Evolutionary conservation across 2,888 invertebrate species (phyloP), one percentile per base, ranked within the genome.

Genomic region (Harpalus rufipes): DNA sequence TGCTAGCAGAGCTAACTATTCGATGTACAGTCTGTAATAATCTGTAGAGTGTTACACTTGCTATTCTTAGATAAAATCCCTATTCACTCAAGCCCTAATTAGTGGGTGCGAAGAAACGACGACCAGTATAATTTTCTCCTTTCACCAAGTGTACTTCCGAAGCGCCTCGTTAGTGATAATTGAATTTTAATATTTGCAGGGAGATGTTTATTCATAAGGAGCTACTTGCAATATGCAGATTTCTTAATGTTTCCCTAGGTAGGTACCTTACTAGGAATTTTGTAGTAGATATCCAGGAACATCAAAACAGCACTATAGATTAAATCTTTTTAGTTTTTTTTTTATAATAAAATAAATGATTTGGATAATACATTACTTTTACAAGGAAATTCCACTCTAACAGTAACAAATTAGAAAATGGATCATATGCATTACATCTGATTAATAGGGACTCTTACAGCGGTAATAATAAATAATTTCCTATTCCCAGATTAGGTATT

Each of bases 1-100:
- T 79, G 79, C 61, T 59, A 8, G 61, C 59, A 7, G 25, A 58
- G n/a, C 21, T 76, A 76, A 76, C 44, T 21, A 44, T 44, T 44
- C 58, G 58, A 12, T 78, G 7, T 18, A 12, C 16, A 3, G 25
- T 32, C 12, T 18, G 25, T 63, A 63, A 63, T 63, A 63, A 63
- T 63, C 63, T 18, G 63, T 12, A 21, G 63, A 63, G 41, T 74
- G 78, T 78, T 78, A 78, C 78, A 44, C 59, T 79, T 59, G 41
- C 79, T 79, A 61, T 79, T 79, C 58, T 78, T 79, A 79, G 61
- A 79, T 79, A 79, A 79, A 79, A 79, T 58, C 58, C 79, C 58
- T 16, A 79, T 58, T 59, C 79, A 39, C 61, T 79, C 56, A 79
- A 79, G 14, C 58, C 39, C 79, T 79, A 79, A 79, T 79, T 79